Evolutionary conservation across 2,888 invertebrate genomes (phyloP), one percentile per base, ranked within the genome.

Genomic region (Catocala sponsa): DNA sequence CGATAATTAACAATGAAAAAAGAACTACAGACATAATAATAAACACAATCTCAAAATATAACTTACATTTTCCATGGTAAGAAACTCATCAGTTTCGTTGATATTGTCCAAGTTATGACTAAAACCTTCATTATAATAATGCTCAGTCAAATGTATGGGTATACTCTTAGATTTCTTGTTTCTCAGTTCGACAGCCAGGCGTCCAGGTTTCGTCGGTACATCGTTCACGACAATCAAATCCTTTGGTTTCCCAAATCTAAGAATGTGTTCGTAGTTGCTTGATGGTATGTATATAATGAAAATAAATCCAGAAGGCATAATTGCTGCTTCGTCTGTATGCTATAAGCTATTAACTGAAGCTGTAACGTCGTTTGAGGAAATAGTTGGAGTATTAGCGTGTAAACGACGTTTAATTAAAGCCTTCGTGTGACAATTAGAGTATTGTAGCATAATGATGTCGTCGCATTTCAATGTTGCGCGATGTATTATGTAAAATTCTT

Each of bases 241-340:
- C 65, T 84, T 91, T 0, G 92, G 88, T 71, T 90, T 92, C 0
- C 95, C 95, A 65, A 95, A 95, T 56, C 93, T 90, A 13, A 96
- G 72, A 47, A 95, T 93, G 78, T 96, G 95, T 85, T 97, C 97
- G 78, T 95, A 95, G 82, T 95, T 96, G 59, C 96, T 95, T 63
- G 96, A 96, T 7, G 97, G 97, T 75, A 97, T 96, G 79, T 95
- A 96, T 64, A 97, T 95, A 60, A 97, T 85, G 81, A 97, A 97
- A 65, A 97, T 95, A 6, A 97, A 96, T 70, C 96, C 96, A 4
- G 90, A 82, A 57, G 95, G 95, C 96, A 96, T 95, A 25, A 54
- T 66, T 49, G 47, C 54, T 9, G 33, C 33, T 15, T 13, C 15
- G 12, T 7, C 35, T 46, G 46, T 7, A 1, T 5, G 5, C 7